Base-by-base conservation (phyloP, 2,888 invertebrate species). In the Tiliacea citrago region DNA sequence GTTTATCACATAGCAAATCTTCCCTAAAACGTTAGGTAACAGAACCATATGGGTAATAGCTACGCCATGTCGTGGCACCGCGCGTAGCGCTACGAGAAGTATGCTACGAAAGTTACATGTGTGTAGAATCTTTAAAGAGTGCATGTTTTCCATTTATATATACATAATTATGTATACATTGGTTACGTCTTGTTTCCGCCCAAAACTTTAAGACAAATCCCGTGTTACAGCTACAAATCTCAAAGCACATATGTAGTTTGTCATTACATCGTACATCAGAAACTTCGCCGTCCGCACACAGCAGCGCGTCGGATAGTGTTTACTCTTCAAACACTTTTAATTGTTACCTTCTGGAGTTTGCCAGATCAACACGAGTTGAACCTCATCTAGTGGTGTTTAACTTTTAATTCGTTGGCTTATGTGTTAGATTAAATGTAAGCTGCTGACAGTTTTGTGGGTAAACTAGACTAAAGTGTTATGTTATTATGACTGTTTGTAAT, bases 311-410 rank as follows among this genome's bases (percentile, higher is more conserved):
- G 71, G 70, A 86, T 77, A 76, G 66, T 77, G 86, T 85, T 86
- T 79, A 57, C 76, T 77, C 73, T 75, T 72, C 70, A 84, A 86
- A 85, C 84, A 85, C 82, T 84, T 82, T 85, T 85, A 85, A 84
- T 86, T 84, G 84, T 86, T 86, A 79, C 69, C 70, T 75, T 75
- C 83, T 73, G 51, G 45, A 80, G 76, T 82, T 76, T 55, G 29
- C 51, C 69, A 66, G 69, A 68, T 63, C 79, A 62, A 79, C 83
- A 65, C 67, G 71, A 83, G 82, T 69, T 83, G 24, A 73, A 73
- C 65, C 70, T 68, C 80, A 66, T 73, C 63, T 73, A 67, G 45
- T 76, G 45, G 49, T 74, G 73, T 70, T 70, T 53, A 82, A 82
- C 80, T 83, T 83, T 73, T 79, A 79, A 75, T 71, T 72, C 68